A percentile compares a stretch with the other conserved stretches of the same genome.
Conservation (phyloP, 2,797 vertebrate species). For the Balearica regulorum region DNA sequence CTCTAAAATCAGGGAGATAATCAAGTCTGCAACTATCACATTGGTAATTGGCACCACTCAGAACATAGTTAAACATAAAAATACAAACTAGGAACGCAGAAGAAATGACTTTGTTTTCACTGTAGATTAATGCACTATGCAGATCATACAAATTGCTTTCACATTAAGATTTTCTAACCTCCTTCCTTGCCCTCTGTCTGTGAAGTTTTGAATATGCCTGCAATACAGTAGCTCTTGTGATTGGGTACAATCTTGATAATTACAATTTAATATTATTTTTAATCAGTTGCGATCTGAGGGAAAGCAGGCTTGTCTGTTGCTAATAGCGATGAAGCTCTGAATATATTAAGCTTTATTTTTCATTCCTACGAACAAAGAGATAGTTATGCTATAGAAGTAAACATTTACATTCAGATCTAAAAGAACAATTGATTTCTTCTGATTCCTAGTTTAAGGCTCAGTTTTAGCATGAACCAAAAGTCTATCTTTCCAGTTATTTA, state of each 20-base stretch:
- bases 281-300: slow-evolving; percentile 48
- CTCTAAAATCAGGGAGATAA: slow-evolving; percentile 84
- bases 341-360: slow-evolving; percentile 53
- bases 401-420: slow-evolving; percentile 43
- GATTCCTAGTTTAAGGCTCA: not conserved
- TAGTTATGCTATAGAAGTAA: slow-evolving; percentile 42
- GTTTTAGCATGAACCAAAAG: slow-evolving; percentile 9
- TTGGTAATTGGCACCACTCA: slow-evolving; percentile 69
- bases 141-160: slow-evolving; percentile 7
- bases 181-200: not conserved
- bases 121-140: not conserved
- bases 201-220: slow-evolving; percentile 6
- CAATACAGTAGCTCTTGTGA: slow-evolving; percentile 14
- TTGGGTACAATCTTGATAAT: slow-evolving; percentile 54
- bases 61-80: slow-evolving; percentile 43
- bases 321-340: slow-evolving; percentile 36
- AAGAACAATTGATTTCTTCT: not conserved
- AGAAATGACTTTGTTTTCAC: slow-evolving; percentile 30
- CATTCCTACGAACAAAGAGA: slow-evolving; percentile 41
- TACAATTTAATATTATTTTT: slow-evolving; percentile 61
- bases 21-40: slow-evolving; percentile 81
- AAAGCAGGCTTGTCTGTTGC: slow-evolving; percentile 52
- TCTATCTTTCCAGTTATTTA: slow-evolving; percentile 25
- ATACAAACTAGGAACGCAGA: not conserved
- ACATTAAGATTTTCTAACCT: slow-evolving; percentile 16